Conservation (phyloP, 64 coral and sea anemone genomes). For the Hydrozoanthus tunicans region DNA sequence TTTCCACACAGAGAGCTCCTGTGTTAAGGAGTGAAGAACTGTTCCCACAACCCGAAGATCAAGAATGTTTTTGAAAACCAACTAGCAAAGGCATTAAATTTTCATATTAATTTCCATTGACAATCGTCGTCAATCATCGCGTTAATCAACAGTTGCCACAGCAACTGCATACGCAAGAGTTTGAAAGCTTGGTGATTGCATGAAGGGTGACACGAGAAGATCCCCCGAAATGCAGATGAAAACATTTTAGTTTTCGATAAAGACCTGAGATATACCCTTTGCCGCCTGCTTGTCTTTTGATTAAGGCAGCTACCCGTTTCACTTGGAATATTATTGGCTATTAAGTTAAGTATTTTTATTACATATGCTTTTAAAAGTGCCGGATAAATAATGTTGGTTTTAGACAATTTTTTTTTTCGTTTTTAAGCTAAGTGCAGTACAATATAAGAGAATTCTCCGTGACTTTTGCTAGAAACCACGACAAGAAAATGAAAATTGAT, state of each 20-base stretch:
- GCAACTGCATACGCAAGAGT: constrained; percentile 46
- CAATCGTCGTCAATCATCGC: constrained; percentile 52
- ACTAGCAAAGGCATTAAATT: constrained; percentile 34
- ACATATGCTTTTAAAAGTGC: too few relatives aligned
- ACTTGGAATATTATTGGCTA: not conserved
- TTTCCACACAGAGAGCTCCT: not conserved
- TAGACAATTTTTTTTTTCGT: too few relatives aligned
- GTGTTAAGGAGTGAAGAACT: constrained; percentile 25
- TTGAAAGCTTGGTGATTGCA: constrained; percentile 22
- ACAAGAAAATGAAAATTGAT: too few relatives aligned
- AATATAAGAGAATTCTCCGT: too few relatives aligned
- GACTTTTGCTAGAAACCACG: too few relatives aligned
- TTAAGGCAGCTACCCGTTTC: not conserved
- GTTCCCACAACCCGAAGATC: constrained; percentile 25
- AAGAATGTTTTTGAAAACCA: constrained; percentile 55
- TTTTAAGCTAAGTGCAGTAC: too few relatives aligned
- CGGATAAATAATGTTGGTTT: too few relatives aligned
- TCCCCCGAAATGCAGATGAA: not conserved
- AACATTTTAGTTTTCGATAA: not conserved
- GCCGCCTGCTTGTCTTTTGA: not conserved
- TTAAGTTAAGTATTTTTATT: not conserved
- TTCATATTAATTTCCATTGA: constrained; percentile 33
- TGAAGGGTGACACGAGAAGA: not conserved
- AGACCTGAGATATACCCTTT: not conserved
- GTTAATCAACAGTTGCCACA: constrained; percentile 46